These are phyloP conservation scores for Dendrocincla tyrannina DNA, from an alignment of 2,797 vertebrate species.

Conservation along the genomic window DNA sequence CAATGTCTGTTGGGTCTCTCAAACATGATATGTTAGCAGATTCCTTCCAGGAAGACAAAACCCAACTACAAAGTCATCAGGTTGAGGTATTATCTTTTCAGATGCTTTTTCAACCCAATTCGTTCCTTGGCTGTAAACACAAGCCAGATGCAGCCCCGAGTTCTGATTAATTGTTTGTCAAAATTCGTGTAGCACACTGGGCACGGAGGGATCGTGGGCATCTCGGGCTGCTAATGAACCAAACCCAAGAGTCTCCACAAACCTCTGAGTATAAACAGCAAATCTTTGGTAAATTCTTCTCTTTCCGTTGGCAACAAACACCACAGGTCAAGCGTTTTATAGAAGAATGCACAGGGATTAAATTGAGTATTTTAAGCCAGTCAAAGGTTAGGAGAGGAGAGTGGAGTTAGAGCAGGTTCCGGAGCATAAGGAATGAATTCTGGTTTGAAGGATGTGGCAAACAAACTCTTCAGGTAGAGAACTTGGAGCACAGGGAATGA, in stretches of 20 bases:
- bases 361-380: neutral
- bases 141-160: constrained; percentile 29
- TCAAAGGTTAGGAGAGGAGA: neutral
- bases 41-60: constrained; percentile 62
- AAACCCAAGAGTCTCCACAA: neutral
- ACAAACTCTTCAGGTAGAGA: neutral
- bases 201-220: neutral
- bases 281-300: neutral
- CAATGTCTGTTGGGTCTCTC: constrained; percentile 27
- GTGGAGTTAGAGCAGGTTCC: neutral
- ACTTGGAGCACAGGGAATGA: neutral
- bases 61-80: constrained; percentile 44
- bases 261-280: neutral
- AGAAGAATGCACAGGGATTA: neutral
- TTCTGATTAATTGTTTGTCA: constrained; percentile 49
- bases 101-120: constrained; percentile 10
- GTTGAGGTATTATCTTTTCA: constrained; percentile 49
- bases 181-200: neutral
- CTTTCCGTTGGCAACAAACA: accelerated
- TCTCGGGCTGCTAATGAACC: neutral
- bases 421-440: neutral
- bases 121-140: constrained; percentile 13
- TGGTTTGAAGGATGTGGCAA: neutral
- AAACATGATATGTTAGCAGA: constrained; percentile 39
- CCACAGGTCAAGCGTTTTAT: neutral